Conservation (phyloP, 2,888 invertebrate species). For the Andricus quercusramuli region DNA sequence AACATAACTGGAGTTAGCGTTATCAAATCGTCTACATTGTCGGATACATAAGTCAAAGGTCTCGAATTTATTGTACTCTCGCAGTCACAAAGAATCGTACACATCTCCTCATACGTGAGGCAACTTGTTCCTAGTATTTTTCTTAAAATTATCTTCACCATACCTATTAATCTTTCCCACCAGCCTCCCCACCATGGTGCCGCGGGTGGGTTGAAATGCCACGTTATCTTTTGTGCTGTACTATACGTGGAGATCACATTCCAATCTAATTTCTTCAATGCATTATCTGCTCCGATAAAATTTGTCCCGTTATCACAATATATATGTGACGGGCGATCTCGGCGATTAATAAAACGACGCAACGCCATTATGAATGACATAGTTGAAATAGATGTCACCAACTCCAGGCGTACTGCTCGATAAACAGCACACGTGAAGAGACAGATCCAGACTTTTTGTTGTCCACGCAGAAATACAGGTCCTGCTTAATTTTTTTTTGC, state of each 20-base stretch:
- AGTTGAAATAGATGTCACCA: constrained; percentile 64
- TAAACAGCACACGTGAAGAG: constrained; percentile 76
- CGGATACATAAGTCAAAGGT: constrained; percentile 54
- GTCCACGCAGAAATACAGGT: constrained; percentile 51
- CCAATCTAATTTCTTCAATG: constrained; percentile 59
- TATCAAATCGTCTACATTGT: constrained; percentile 53
- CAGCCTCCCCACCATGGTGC: constrained; percentile 77
- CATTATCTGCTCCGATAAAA: constrained; percentile 66
- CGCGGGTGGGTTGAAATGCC: constrained; percentile 72
- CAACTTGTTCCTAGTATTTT: constrained; percentile 67
- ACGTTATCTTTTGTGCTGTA: constrained; percentile 54
- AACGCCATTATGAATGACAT: constrained; percentile 65
- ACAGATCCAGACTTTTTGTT: constrained; percentile 67
- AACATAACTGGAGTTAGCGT: constrained; percentile 54
- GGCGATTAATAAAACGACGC: constrained; percentile 65
- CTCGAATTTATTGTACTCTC: constrained; percentile 68
- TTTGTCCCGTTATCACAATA: constrained; percentile 74
- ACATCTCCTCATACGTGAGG: constrained; percentile 62
- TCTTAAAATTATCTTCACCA: constrained; percentile 71
- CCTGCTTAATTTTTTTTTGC: constrained; percentile 68
- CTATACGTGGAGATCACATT: constrained; percentile 49
- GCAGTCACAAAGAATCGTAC: constrained; percentile 63
- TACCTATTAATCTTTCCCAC: constrained; percentile 74
- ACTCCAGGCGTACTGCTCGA: constrained; percentile 71
- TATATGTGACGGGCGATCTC: constrained; percentile 65